Percentiles rank a stretch among this genome's conserved stretches.
These are phyloP conservation scores for Drosophila kanapiae DNA, from an alignment of 1,140 invertebrate genomes.

Conservation along the genomic window DNA sequence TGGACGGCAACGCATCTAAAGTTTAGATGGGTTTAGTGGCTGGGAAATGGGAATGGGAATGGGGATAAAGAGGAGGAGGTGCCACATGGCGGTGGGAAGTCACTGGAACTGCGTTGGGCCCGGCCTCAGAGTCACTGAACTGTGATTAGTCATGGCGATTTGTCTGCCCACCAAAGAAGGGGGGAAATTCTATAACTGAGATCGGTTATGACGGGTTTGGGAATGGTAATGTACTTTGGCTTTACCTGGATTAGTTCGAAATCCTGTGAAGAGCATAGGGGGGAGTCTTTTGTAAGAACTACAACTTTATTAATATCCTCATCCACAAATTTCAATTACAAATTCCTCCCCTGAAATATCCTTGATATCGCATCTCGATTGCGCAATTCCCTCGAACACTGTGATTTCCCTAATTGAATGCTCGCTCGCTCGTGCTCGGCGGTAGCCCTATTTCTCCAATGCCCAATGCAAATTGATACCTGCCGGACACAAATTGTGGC, in stretches of 20 bases:
- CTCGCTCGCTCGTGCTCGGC: conserved; percentile 29
- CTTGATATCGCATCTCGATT: conserved; percentile 14
- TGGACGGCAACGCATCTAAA: conserved; percentile 49
- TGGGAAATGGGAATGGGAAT: not conserved
- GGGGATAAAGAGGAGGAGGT: not conserved
- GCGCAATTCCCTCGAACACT: conserved; percentile 44
- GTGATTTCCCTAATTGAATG: conserved; percentile 71
- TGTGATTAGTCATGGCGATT: conserved; percentile 61
- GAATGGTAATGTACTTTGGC: conserved; percentile 12
- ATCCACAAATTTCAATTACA: conserved; percentile 16
- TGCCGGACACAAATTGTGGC: conserved; percentile 60
- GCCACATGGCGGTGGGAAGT: conserved; percentile 40
- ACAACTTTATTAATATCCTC: too few relatives aligned
- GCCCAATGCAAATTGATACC: conserved; percentile 72
- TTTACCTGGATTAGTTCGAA: not conserved
- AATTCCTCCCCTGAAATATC: conserved; percentile 18
- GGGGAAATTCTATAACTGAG: conserved; percentile 34
- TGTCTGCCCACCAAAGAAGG: too few relatives aligned
- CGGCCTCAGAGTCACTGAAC: conserved; percentile 53
- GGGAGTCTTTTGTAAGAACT: not conserved
- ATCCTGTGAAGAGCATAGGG: not conserved
- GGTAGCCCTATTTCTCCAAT: conserved; percentile 54
- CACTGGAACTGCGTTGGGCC: conserved; percentile 30
- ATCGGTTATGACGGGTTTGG: conserved; percentile 13
- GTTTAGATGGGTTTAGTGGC: conserved; percentile 10